These are phyloP conservation scores for Notospermus geniculatus DNA, from an alignment of 1,140 invertebrate species.

Conservation along the genomic window DNA sequence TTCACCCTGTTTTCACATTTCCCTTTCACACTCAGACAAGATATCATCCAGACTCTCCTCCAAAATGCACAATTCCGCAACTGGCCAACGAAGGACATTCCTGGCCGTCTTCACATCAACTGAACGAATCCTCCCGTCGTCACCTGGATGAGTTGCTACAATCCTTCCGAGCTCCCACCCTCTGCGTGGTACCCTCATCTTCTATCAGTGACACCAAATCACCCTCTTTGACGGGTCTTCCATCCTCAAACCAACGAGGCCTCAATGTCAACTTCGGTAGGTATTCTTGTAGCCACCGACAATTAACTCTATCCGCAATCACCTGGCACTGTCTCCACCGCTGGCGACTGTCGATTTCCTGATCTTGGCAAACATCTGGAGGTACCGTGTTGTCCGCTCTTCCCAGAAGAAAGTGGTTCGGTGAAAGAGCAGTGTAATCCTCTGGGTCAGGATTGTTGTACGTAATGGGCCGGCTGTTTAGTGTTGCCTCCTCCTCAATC, in stretches of 20 bases:
- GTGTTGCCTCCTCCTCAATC: conserved; percentile 21
- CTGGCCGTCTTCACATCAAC: background rate
- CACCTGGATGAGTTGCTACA: no score
- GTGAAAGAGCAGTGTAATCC: conserved; percentile 30
- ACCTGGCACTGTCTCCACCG: conserved; percentile 12
- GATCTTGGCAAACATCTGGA: background rate
- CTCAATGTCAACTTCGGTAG: background rate
- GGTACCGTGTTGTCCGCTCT: no score
- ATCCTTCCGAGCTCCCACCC: no score
- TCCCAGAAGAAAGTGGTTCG: conserved; percentile 31
- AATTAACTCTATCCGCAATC: conserved; percentile 12
- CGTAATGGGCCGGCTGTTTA: conserved; percentile 33
- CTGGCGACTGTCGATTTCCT: background rate
- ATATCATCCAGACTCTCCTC: no score
- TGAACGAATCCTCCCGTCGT: no score
- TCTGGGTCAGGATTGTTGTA: no score
- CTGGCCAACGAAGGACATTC: background rate
- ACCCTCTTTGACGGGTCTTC: background rate
- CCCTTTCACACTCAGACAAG: no score
- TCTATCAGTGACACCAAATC: no score
- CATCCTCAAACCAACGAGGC: background rate
- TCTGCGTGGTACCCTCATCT: no score
- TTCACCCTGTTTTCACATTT: no score
- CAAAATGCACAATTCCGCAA: background rate
- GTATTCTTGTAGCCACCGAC: conserved; percentile 12